Conservation (phyloP, 1,140 invertebrate species). For the Euglossa dilemma region DNA sequence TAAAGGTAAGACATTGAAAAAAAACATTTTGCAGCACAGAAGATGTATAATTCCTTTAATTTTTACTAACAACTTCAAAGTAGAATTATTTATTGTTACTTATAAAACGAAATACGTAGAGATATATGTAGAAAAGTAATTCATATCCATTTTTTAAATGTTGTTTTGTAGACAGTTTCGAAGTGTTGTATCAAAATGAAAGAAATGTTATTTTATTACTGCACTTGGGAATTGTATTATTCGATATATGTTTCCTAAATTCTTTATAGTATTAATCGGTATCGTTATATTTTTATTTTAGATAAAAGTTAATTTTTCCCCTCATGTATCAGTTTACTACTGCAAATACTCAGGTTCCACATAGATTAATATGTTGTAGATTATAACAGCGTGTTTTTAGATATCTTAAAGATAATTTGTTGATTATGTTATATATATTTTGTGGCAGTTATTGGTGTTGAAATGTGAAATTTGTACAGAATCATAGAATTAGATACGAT, state of each 20-base stretch:
- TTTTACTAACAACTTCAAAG: not conserved
- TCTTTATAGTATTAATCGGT: not conserved
- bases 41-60: constrained; percentile 8
- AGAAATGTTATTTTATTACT: constrained; percentile 5
- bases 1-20: not conserved
- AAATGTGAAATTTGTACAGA: constrained; percentile 49
- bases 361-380: constrained; percentile 37
- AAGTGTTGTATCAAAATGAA: not conserved
- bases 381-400: constrained; percentile 24
- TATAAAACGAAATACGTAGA: not conserved
- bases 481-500: constrained; percentile 11
- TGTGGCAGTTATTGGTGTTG: constrained; percentile 28
- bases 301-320: not conserved
- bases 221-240: constrained; percentile 15
- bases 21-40: not conserved
- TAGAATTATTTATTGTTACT: constrained; percentile 1
- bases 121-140: constrained; percentile 6
- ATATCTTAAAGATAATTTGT: constrained; percentile 25
- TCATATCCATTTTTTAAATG: not conserved
- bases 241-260: not conserved
- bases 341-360: constrained; percentile 44
- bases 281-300: not conserved
- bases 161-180: constrained; percentile 10
- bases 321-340: constrained; percentile 1
- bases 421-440: constrained; percentile 47